These are phyloP conservation scores for Chelonoidis abingdonii DNA, from an alignment of 2,113 vertebrate genomes.

Conservation along the genomic window DNA sequence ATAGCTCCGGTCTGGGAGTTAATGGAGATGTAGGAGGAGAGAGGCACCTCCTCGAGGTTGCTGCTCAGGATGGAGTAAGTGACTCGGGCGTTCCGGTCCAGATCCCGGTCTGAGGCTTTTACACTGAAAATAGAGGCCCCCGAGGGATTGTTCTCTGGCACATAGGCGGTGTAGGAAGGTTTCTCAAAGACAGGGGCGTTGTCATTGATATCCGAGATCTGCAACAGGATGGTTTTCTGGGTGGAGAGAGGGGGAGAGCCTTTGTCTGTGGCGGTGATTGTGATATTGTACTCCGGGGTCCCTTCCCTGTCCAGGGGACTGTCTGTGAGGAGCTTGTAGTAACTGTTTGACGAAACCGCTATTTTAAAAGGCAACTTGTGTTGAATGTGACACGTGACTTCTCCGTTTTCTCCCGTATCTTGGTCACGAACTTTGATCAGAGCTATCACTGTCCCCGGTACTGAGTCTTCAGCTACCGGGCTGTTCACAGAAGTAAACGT, in stretches of 20 bases:
- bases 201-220: too few relatives aligned
- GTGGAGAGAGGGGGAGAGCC: conserved; percentile 64
- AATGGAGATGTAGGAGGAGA: too few relatives aligned
- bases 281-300: too few relatives aligned
- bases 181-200: too few relatives aligned
- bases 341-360: conserved; percentile 63
- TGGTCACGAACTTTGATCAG: conserved; percentile 70
- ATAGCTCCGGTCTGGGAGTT: too few relatives aligned
- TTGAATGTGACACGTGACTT: conserved; percentile 61
- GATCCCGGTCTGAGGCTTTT: neutral
- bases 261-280: conserved; percentile 65
- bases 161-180: too few relatives aligned
- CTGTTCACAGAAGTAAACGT: conserved; percentile 54
- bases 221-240: too few relatives aligned
- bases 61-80: too few relatives aligned
- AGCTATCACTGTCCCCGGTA: conserved; percentile 61
- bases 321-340: conserved; percentile 74
- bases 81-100: too few relatives aligned
- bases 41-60: too few relatives aligned
- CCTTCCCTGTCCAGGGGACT: conserved; percentile 69
- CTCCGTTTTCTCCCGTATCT: conserved; percentile 71
- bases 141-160: too few relatives aligned
- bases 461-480: conserved; percentile 67
- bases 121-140: too few relatives aligned
- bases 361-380: conserved; percentile 66